Conservation (phyloP, 2,888 invertebrate species). For the Unio pictorum region DNA sequence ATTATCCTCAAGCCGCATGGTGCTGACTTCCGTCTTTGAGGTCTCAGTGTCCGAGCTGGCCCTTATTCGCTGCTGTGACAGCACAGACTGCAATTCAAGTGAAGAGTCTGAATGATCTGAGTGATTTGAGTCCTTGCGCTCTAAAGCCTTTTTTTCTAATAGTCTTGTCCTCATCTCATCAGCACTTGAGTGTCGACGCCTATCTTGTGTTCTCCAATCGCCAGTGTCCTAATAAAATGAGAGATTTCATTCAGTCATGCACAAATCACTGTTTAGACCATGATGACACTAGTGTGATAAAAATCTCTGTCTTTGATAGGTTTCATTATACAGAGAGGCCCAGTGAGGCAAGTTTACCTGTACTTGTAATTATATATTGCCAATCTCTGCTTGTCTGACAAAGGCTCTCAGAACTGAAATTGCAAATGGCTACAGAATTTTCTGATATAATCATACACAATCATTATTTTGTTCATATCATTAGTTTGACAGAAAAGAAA, state of each 20-base stretch:
- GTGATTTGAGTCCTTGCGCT: constrained; percentile 64
- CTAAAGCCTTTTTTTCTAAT: constrained; percentile 55
- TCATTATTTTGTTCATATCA: too few relatives aligned
- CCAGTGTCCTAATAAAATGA: constrained; percentile 14
- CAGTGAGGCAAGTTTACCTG: too few relatives aligned
- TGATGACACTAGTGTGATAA: too few relatives aligned
- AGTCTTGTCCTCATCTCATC: constrained; percentile 60
- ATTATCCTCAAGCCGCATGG: constrained; percentile 49
- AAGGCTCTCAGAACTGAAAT: too few relatives aligned
- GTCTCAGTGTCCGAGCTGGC: constrained; percentile 9
- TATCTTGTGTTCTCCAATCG: constrained; percentile 16
- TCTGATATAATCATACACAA: too few relatives aligned
- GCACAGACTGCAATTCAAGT: constrained; percentile 49
- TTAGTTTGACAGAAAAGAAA: too few relatives aligned
- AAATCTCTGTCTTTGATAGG: too few relatives aligned
- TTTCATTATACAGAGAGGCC: too few relatives aligned
- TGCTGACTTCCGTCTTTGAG: constrained; percentile 9
- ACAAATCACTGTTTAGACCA: background rate
- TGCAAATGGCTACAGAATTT: too few relatives aligned
- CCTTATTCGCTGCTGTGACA: constrained; percentile 5
- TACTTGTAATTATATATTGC: too few relatives aligned
- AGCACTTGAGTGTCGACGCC: constrained; percentile 62
- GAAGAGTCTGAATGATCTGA: constrained; percentile 66
- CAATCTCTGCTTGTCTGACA: too few relatives aligned
- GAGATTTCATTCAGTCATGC: background rate